Percentiles rank a stretch among this genome's conserved stretches.
phyloP scores from a whole-genome alignment of 2,888 invertebrate genomes.

The Noctua janthe region DNA sequence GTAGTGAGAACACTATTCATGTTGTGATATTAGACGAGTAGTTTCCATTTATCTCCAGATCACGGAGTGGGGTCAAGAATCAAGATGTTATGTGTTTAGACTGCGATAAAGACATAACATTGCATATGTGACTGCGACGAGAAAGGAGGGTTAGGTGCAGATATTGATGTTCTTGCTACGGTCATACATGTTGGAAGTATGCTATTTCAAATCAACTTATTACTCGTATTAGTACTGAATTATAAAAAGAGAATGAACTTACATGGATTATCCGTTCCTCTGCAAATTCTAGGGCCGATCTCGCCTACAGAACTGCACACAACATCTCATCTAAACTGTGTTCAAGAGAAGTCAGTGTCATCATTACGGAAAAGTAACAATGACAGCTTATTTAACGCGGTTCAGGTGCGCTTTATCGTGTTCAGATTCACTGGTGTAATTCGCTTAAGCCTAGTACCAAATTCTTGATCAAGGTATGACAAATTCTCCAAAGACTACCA shows the following conservation, averaged over 20 bases:
- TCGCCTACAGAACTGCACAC: background rate
- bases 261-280: background rate
- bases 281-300: background rate
- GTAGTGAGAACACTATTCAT: constrained; percentile 12
- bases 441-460: background rate
- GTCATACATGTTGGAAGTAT: constrained; percentile 10
- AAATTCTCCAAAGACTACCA: background rate
- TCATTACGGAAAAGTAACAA: background rate
- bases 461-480: background rate
- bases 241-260: background rate
- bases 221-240: background rate
- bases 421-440: background rate
- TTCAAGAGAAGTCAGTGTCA: background rate
- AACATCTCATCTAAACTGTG: background rate
- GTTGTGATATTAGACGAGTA: constrained; percentile 22
- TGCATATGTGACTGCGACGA: constrained; percentile 8
- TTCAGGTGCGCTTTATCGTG: background rate
- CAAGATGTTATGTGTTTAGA: constrained; percentile 46
- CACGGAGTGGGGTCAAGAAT: constrained; percentile 40
- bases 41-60: constrained; percentile 21
- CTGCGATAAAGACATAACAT: constrained; percentile 40
- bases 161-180: background rate
- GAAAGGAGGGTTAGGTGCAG: background rate
- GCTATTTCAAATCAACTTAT: too few species aligned
- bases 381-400: background rate